Evolutionary conservation across 2,113 vertebrate species (phyloP), one percentile per base, ranked within the genome.

Genomic region (Gulo gulo): DNA sequence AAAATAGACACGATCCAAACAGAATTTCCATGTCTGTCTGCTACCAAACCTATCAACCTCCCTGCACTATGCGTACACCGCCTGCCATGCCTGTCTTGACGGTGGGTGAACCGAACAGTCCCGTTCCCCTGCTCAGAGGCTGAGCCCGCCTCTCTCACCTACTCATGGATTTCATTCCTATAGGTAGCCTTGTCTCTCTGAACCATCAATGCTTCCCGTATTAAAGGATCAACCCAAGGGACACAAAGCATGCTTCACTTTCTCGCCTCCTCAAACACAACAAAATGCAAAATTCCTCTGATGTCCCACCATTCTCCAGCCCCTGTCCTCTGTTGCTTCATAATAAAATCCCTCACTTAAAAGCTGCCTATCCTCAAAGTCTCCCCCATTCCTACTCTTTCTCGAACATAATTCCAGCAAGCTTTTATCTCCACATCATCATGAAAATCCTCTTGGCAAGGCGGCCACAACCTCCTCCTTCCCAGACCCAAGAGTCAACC

Each of bases 21-120:
- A 78, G 79, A 91, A 59, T 89, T 26, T 86, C 73, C 29, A 57
- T 26, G 15, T 67, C 71, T 13, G 13, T 45, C 82, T 61, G 67
- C 36, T 59, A 61, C 7, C 24, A 84, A 15, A 36, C 36, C 74
- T 74, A 55, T 29, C 42, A 61, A 0, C 39, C 42, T 14, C 2
- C 65, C 57, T 55, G 67, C 18, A 4, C 84, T 16, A 11, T 34
- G 61, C 0, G 0, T 6, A 12, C 16, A 4, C 4, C 8, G 21
- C 59, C 39, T 3, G 0, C 20, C 47, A n/a, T 15, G 20, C 55
- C 11, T 42, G 20, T 52, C 63, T 29, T 26, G n/a, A 50, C 8
- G 7, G 15, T 4, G 4, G 87, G 14, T 21, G 76, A 74, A 3
- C 12, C 21, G 1, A 55, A 15, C 6, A 18, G 0, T n/a, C 15